Base-by-base conservation (phyloP, 1,140 invertebrate species). In the Aporrectodea caliginosa region DNA sequence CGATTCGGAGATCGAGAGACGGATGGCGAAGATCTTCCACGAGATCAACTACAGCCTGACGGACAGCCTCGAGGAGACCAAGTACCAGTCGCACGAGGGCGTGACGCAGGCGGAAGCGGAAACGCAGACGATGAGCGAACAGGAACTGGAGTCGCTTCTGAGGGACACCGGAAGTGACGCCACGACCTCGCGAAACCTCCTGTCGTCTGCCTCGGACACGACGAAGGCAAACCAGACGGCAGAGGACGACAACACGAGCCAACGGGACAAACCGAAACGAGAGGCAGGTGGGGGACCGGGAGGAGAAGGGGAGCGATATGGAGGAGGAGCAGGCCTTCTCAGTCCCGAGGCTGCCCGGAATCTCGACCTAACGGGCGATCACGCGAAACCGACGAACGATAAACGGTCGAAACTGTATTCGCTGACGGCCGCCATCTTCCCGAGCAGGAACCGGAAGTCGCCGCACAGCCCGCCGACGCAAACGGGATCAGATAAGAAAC, bases 41-140 rank as follows among this genome's bases (percentile, higher is more conserved):
- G 78, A 79, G 73, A 79, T 79, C 43, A 72, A 79, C 43, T 69
- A 78, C 73, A 79, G 78, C 74, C 34, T 58, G 30, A 77, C 73
- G 2, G 78, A 79, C 73, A 77, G 73, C 34, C 31, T 79, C 6
- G 78, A 79, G 22, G 78, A 79, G 31, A 58, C 35, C 14, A 35
- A 68, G 22, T 35, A 78, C 30, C 78, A 75, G 22, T n/a, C 2
- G 27, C 30, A 1, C 22, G 33, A 32, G 30, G n/a, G 35, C 0
- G 35, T 27, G 27, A 77, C 31, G 14, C 33, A 75, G 6, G 32
- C 29, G 27, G 29, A 43, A 76, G 70, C 43, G 43, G 43, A 58
- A 58, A 58, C 43, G 43, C 43, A 58, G 43, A 58, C 43, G 43
- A 58, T 58, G 43, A 58, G 43, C 43, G 43, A 58, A 22, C 43